phyloP scores from a whole-genome alignment of 2,888 invertebrate species.

The Aethes cnicana region DNA sequence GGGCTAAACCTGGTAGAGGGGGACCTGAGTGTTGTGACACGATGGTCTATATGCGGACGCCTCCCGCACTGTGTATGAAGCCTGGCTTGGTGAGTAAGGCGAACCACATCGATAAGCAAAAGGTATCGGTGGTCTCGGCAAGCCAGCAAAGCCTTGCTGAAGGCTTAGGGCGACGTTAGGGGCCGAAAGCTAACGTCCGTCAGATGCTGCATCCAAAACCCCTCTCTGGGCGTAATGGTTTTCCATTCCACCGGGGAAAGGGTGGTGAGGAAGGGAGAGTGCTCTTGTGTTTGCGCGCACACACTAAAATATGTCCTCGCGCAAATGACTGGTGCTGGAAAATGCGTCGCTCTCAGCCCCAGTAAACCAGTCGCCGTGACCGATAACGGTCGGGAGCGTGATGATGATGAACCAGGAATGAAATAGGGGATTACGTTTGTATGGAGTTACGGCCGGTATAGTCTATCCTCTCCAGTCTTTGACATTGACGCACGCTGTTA shows the following conservation, averaged over 20 bases:
- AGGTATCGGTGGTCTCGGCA: not conserved
- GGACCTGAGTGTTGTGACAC: not conserved
- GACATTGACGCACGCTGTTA: too few relatives aligned
- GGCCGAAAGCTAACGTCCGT: not conserved
- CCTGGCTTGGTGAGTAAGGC: not conserved
- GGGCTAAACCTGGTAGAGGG: not conserved
- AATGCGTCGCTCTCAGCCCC: not conserved
- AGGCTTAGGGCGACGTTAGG: not conserved
- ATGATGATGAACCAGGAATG: not conserved
- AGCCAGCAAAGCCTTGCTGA: not conserved
- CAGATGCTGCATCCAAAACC: not conserved
- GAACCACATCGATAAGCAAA: not conserved
- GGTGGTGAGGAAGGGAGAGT: not conserved
- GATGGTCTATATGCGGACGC: not conserved
- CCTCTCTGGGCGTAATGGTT: not conserved
- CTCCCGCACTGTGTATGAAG: not conserved
- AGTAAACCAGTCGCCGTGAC: too few relatives aligned
- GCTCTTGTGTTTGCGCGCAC: not conserved
- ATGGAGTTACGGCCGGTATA: too few relatives aligned
- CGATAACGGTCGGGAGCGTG: not conserved
- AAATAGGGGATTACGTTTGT: too few relatives aligned
- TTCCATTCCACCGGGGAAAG: not conserved
- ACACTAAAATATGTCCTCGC: not conserved
- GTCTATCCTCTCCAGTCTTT: too few relatives aligned
- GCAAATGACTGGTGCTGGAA: not conserved